A percentile compares a stretch with the other conserved stretches of the same genome.
Evolutionary conservation across 2,797 vertebrate species (phyloP).

Genomic region (Catamblyrhynchus diadema): DNA sequence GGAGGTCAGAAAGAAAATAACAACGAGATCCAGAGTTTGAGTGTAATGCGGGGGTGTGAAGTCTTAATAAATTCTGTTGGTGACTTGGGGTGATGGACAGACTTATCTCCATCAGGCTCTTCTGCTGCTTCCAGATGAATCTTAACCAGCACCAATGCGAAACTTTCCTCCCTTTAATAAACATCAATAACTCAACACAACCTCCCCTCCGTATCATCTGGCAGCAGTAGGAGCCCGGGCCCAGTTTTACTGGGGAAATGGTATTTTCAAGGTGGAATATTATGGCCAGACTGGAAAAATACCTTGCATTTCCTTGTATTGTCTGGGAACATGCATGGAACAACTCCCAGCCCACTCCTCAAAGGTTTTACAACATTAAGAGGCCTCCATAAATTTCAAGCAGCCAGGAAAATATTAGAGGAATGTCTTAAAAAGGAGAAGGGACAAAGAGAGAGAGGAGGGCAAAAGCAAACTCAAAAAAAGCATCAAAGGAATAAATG

Average conservation of each 20-base stretch:
- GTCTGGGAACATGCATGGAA: not conserved
- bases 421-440: not conserved
- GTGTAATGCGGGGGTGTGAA: not conserved
- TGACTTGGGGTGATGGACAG: not conserved
- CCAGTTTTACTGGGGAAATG: not conserved
- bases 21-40: not conserved
- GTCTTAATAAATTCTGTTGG: not conserved
- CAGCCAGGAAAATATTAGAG: not conserved
- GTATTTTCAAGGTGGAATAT: not conserved
- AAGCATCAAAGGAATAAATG: not conserved
- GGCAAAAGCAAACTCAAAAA: not conserved
- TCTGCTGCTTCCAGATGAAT: constrained; percentile 16
- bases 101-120: not conserved
- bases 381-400: not conserved
- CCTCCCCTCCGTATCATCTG: not conserved
- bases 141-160: not conserved
- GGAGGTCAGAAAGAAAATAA: constrained; percentile 13
- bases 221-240: not conserved
- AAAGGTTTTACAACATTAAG: not conserved
- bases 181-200: not conserved
- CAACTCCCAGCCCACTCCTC: not conserved
- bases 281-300: not conserved
- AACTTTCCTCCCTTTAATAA: not conserved
- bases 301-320: not conserved
- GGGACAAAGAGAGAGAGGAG: not conserved